Conservation (phyloP, 2,888 invertebrate species). For the Panzeria rudis region DNA sequence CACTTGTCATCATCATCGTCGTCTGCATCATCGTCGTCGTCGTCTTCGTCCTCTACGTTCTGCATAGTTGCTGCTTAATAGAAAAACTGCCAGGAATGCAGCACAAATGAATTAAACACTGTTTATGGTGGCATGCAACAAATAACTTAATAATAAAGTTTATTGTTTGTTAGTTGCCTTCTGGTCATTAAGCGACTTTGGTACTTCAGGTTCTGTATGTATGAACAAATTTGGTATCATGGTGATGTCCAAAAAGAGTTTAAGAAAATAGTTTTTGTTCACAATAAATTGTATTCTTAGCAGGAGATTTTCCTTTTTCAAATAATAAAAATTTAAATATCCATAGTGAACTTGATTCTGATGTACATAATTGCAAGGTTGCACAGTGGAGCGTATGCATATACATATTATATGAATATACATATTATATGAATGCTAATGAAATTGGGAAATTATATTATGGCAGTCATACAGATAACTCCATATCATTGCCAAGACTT, state of each 20-base stretch:
- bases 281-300: constrained; percentile 36
- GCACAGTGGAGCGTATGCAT: not conserved
- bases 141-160: constrained; percentile 70
- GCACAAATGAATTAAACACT: constrained; percentile 67
- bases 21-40: not conserved
- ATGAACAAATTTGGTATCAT: not conserved
- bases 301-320: not conserved
- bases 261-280: constrained; percentile 28
- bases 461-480: too few species aligned
- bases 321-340: not conserved
- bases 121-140: constrained; percentile 68
- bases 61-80: constrained; percentile 24
- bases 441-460: too few species aligned
- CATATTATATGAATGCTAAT: too few species aligned
- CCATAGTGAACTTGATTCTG: not conserved
- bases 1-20: constrained; percentile 62
- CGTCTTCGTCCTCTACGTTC: not conserved
- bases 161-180: constrained; percentile 39
- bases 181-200: not conserved
- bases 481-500: too few species aligned
- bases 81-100: constrained; percentile 67
- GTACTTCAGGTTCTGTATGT: not conserved
- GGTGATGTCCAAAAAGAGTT: constrained; percentile 3
- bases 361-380: not conserved
- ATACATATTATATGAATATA: too few species aligned